Evolutionary conservation across 1,140 invertebrate genomes (phyloP).

Genomic region (Zaprionus vittiger): DNA sequence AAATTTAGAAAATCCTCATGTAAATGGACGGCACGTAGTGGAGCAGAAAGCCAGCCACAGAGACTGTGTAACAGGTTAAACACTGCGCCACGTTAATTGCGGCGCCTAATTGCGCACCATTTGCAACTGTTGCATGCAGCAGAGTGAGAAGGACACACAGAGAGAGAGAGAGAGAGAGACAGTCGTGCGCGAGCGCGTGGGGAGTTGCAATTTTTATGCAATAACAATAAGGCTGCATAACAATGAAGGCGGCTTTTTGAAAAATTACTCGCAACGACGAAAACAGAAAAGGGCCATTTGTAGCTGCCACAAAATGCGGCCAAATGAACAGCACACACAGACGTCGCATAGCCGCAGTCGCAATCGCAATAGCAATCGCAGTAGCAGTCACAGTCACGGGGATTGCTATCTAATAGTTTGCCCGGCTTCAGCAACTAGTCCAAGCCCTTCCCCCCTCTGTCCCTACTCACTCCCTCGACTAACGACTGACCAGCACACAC

Average conservation of each 20-base stretch:
- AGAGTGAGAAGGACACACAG: constrained; percentile 8
- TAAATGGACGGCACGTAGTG: constrained; percentile 58
- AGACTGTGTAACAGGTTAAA: constrained; percentile 75
- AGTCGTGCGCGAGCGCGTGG: not conserved
- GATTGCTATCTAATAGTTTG: constrained; percentile 75
- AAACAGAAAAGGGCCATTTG: constrained; percentile 72
- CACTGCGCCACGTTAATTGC: constrained; percentile 79
- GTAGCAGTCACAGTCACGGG: constrained; percentile 52
- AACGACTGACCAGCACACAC: constrained; percentile 51
- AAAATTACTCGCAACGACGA: constrained; percentile 69
- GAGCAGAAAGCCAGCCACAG: constrained; percentile 10
- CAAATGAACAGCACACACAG: constrained; percentile 67
- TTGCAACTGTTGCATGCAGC: constrained; percentile 74
- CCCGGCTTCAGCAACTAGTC: constrained; percentile 34
- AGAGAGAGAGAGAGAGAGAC: constrained; percentile 9
- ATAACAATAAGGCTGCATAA: constrained; percentile 81
- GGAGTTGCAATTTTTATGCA: constrained; percentile 72
- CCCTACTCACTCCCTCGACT: not conserved
- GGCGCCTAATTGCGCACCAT: constrained; percentile 76
- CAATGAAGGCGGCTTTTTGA: constrained; percentile 73
- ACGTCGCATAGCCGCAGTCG: constrained; percentile 29
- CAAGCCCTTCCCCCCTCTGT: not conserved
- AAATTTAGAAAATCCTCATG: constrained; percentile 78
- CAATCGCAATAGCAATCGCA: constrained; percentile 50
- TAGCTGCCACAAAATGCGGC: constrained; percentile 74